Base-by-base conservation (phyloP, 2,113 vertebrate genomes). In the Ornithorhynchus anatinus region DNA sequence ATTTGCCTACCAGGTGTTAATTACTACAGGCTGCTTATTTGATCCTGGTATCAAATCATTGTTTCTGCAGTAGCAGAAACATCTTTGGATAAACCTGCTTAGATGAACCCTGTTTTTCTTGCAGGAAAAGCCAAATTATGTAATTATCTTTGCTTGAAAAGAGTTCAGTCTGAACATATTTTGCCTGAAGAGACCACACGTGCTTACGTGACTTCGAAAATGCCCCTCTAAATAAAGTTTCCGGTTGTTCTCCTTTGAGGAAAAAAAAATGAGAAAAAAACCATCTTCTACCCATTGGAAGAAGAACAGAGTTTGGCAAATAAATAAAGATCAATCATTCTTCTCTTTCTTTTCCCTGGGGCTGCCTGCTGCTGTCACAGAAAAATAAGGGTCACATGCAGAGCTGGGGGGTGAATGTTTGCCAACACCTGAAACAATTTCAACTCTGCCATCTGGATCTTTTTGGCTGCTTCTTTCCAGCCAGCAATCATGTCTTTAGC, bases 111-210 rank as follows among this genome's bases (percentile, higher is more conserved):
- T 82, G 35, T 66, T 82, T n/a, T 81, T 82, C 56, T 57, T 86
- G 15, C 60, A 75, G 86, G 63, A 48, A 57, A 67, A 83, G 86
- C 6, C 77, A 81, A 79, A 84, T 90, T 84, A 84, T 48, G 27
- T 68, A 60, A 77, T 75, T 72, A 69, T 69, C 37, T 80, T 58
- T 79, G 75, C 77, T 65, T 83, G 61, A 77, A 83, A 86, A 73
- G 80, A 86, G 59, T 27, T 59, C 31, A 62, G 42, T 53, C 53
- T 29, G 78, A 43, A 51, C n/a, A 39, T 71, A 69, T 43, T 80
- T 54, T 45, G 59, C 25, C 31, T 47, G 45, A 69, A 75, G 64
- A 82, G 50, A 72, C 73, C 56, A 80, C 77, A 77, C 15, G 25
- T 6, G 79, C 36, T 59, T 60, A 61, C 0, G 16, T 80, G 80